These are phyloP conservation scores for Acanthopagrus latus DNA, from an alignment of 2,797 vertebrate species.

Conservation along the genomic window DNA sequence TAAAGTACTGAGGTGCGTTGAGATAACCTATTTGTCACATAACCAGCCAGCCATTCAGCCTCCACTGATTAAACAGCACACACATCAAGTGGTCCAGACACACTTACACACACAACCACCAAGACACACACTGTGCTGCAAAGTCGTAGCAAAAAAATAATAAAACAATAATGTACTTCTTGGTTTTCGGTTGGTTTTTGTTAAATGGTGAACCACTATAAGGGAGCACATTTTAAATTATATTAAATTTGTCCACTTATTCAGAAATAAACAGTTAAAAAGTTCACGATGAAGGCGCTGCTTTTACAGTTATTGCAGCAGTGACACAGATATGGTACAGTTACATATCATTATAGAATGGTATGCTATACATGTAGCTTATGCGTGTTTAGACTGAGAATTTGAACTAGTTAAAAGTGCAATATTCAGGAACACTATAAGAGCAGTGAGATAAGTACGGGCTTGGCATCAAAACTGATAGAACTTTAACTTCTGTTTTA, in stretches of 20 bases:
- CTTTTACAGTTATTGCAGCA: neutral
- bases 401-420: neutral
- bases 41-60: conserved; percentile 85
- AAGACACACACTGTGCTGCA: neutral
- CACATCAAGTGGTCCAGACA: conserved; percentile 65
- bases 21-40: conserved; percentile 89
- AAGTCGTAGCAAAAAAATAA: conserved; percentile 5
- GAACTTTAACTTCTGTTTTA: too few relatives aligned
- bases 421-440: too few relatives aligned
- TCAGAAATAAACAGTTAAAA: neutral
- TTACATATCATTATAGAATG: neutral
- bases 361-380: neutral
- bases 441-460: too few relatives aligned
- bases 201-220: neutral
- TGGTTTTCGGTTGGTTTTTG: too few relatives aligned
- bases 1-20: conserved; percentile 88
- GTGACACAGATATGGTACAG: too few relatives aligned
- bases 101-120: conserved; percentile 41
- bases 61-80: conserved; percentile 81
- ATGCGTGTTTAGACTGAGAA: too few relatives aligned
- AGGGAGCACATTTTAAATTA: neutral
- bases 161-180: neutral
- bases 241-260: neutral
- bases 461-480: too few relatives aligned
- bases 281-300: accelerated